Conservation (phyloP, 30 jellyfish, hydroid and myxozoan genomes). For the Pelagia noctiluca region DNA sequence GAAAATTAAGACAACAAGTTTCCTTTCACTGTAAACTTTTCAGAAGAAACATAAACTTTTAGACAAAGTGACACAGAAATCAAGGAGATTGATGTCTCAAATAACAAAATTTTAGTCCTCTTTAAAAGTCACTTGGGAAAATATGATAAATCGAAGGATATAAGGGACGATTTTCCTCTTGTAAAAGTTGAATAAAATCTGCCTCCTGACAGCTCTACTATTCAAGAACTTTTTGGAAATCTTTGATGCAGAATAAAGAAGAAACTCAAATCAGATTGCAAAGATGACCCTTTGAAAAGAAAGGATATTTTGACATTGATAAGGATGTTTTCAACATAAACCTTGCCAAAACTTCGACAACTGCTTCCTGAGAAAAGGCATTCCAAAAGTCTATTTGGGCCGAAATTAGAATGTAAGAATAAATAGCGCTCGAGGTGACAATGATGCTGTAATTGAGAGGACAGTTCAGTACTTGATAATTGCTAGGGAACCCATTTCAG, state of each 20-base stretch:
- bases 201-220: not conserved
- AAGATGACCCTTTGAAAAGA: slow-evolving; percentile 14
- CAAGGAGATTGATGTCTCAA: not conserved
- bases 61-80: slow-evolving; percentile 13
- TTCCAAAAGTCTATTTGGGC: not conserved
- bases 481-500: not conserved
- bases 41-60: too few relatives aligned
- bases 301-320: not conserved
- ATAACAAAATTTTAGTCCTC: not conserved
- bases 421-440: not conserved
- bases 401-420: not conserved
- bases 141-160: not conserved
- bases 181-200: not conserved
- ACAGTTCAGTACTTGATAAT: not conserved
- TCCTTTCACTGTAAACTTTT: too few relatives aligned
- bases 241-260: not conserved
- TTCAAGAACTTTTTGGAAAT: not conserved
- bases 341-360: not conserved
- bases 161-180: not conserved
- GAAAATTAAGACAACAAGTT: too few relatives aligned
- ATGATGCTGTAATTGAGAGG: not conserved
- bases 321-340: not conserved
- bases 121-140: not conserved
- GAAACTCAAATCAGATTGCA: not conserved
- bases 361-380: not conserved